Base-by-base conservation (phyloP, 2,113 vertebrate species). In the Plectropomus leopardus region DNA sequence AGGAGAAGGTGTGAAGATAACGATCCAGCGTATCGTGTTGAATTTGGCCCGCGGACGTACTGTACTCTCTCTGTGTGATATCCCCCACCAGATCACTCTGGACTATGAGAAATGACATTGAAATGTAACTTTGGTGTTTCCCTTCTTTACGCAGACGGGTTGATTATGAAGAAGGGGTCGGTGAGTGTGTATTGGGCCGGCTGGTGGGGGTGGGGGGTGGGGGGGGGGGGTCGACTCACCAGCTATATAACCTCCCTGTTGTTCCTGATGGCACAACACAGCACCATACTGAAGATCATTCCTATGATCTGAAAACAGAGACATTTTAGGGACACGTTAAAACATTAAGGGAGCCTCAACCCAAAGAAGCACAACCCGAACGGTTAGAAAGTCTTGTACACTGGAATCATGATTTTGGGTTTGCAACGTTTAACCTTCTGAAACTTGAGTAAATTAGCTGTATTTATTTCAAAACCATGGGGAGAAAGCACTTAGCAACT, bases 281-380 rank as follows among this genome's bases (percentile, higher is more conserved):
- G 96, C 72, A 99, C 95, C 97, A 99, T 98, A 90, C 98, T 99
- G 96, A 98, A 98, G 91, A 99, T 94, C 98, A 99, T 99, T 50
- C 97, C 98, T 54, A 98, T 95, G 79, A 98, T 96, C 98, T 99
- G 94, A 66, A 86, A 78, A 40, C 24, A 86, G 6, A 90, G 40
- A 79, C 24, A 59, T 13, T 8, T 21, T 1, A 0, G 1, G 15
- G 4, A 13, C 15, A 28, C 1, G n/a, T 65, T 72, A 30, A 19
- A 50, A 26, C 28, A 50, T 26, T 9, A 3, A 7, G 4, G 5
- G 19, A 23, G 57, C 6, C n/a, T n/a, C n/a, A n/a, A n/a, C n/a
- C n/a, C n/a, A n/a, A n/a, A n/a, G n/a, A n/a, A n/a, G n/a, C n/a
- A n/a, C n/a, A n/a, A n/a, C n/a, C n/a, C n/a, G n/a, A n/a, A n/a